These are phyloP conservation scores for Aptenodytes forsteri DNA, from an alignment of 2,113 vertebrate species.

Conservation along the genomic window DNA sequence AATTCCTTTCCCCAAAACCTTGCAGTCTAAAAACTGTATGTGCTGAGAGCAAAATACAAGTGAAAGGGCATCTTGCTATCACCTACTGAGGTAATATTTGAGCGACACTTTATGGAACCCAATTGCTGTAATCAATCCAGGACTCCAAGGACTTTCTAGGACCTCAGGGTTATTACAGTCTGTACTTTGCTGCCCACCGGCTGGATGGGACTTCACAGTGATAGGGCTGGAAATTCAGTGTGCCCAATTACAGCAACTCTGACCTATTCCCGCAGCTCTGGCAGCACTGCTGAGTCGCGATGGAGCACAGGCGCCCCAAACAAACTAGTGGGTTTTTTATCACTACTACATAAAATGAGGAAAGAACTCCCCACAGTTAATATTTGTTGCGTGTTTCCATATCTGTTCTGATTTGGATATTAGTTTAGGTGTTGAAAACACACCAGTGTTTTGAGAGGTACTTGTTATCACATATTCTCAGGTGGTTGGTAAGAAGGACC, in stretches of 20 bases:
- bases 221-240: background rate
- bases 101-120: background rate
- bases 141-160: background rate
- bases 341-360: background rate
- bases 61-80: background rate
- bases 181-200: background rate
- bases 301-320: background rate
- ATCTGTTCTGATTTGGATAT: background rate
- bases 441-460: background rate
- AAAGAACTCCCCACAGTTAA: background rate
- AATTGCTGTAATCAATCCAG: background rate
- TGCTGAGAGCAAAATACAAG: background rate
- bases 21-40: rapidly evolving
- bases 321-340: background rate
- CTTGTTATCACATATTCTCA: background rate
- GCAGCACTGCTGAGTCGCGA: background rate
- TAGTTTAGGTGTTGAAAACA: background rate
- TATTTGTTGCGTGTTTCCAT: rapidly evolving
- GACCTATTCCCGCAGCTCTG: background rate
- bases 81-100: background rate
- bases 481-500: background rate
- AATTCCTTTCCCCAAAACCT: background rate
- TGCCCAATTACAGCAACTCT: background rate
- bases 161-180: background rate
- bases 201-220: background rate